Conservation (phyloP, 2,888 invertebrate species). For the Parascotia fuliginaria region DNA sequence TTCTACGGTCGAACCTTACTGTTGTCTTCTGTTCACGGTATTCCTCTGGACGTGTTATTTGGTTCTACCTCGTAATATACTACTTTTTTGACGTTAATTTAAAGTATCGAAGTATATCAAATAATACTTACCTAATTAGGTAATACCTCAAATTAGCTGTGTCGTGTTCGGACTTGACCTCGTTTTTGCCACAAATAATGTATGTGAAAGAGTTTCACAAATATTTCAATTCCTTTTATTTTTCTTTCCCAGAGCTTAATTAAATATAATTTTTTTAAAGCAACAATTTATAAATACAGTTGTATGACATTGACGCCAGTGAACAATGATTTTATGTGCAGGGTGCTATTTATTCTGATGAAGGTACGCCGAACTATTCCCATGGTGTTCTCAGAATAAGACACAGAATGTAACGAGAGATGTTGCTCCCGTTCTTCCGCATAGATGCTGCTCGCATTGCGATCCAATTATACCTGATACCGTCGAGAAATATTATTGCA, state of each 20-base stretch:
- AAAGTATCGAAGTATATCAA: too few relatives aligned
- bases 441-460: constrained; percentile 80
- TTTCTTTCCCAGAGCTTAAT: constrained; percentile 31
- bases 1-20: too few relatives aligned
- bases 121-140: background rate
- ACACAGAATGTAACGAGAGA: constrained; percentile 82
- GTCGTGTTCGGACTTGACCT: background rate
- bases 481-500: constrained; percentile 74
- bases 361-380: constrained; percentile 56
- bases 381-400: constrained; percentile 81
- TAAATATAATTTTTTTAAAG: constrained; percentile 28
- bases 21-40: too few relatives aligned
- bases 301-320: too few relatives aligned
- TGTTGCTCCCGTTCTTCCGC: constrained; percentile 78
- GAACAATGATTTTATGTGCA: constrained; percentile 32
- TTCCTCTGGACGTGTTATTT: too few relatives aligned
- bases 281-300: constrained; percentile 28
- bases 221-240: constrained; percentile 27
- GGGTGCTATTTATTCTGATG: constrained; percentile 27
- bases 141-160: background rate
- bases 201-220: constrained; percentile 21
- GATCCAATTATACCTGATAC: constrained; percentile 83
- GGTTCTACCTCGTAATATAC: too few relatives aligned
- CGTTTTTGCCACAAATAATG: background rate
- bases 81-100: too few relatives aligned